Evolutionary conservation across 2,113 vertebrate species (phyloP).

Genomic region (Marmota flaviventris): DNA sequence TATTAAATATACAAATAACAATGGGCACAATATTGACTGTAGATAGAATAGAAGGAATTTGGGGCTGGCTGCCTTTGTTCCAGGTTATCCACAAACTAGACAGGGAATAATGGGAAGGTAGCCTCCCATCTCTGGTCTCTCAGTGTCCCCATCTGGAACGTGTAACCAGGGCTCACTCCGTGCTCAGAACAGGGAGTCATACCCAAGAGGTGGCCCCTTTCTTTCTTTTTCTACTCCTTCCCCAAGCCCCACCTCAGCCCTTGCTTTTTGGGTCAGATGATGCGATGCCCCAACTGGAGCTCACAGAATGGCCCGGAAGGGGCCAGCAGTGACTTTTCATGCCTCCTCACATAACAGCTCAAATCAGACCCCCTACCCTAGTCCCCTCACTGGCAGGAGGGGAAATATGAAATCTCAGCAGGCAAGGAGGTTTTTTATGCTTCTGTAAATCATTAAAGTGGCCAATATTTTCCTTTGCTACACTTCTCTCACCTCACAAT

Average conservation of each 20-base stretch:
- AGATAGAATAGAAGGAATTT: neutral
- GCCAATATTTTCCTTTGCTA: conserved; percentile 88
- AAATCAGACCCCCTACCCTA: neutral
- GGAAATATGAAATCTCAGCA: conserved; percentile 79
- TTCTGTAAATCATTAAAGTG: conserved; percentile 88
- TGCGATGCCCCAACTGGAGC: conserved; percentile 57
- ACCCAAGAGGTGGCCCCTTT: neutral
- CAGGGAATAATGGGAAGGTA: neutral
- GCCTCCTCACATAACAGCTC: conserved; percentile 53
- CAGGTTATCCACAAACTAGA: neutral
- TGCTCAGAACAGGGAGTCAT: neutral
- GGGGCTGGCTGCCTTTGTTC: neutral
- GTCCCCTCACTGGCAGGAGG: conserved; percentile 70
- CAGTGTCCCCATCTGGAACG: neutral
- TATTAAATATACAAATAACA: neutral
- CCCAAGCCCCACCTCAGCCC: neutral
- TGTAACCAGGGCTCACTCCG: neutral
- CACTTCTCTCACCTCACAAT: conserved; percentile 84
- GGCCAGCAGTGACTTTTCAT: conserved; percentile 58
- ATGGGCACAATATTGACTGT: neutral
- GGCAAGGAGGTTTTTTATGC: conserved; percentile 82
- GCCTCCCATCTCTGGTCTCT: neutral
- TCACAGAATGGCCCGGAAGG: conserved; percentile 67
- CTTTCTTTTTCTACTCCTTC: neutral
- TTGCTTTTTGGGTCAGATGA: neutral